Conservation (phyloP, 2,888 invertebrate genomes). For the Salticus scenicus region DNA sequence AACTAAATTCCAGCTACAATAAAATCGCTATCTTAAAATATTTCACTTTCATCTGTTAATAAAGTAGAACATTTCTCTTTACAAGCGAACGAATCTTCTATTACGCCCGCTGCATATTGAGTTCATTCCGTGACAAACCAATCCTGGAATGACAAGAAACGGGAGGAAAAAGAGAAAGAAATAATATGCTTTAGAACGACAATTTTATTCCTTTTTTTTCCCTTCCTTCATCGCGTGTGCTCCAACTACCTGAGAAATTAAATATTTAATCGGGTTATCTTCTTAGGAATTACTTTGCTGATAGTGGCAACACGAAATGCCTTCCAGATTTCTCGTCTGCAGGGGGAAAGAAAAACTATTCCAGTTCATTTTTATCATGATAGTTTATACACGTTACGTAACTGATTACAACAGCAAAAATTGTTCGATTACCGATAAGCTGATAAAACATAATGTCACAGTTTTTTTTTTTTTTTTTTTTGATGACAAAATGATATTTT, state of each 20-base stretch:
- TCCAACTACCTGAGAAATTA: background rate
- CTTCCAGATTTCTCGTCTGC: too few relatives aligned
- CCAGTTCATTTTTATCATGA: too few relatives aligned
- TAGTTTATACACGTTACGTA: too few relatives aligned
- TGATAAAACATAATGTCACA: too few relatives aligned
- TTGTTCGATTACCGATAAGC: too few relatives aligned
- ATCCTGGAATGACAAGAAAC: background rate
- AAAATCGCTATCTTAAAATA: too few relatives aligned
- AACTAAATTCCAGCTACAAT: too few relatives aligned
- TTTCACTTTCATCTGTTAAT: background rate
- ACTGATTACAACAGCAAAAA: too few relatives aligned
- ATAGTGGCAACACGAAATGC: background rate
- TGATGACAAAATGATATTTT: too few relatives aligned
- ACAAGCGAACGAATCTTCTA: background rate
- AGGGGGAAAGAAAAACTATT: too few relatives aligned
- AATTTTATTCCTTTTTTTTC: too few relatives aligned
- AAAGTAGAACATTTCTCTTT: background rate
- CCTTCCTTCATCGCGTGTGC: background rate
- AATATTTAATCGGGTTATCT: conserved; percentile 8
- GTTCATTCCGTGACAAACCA: conserved; percentile 5
- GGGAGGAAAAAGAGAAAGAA: background rate
- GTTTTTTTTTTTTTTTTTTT: too few relatives aligned
- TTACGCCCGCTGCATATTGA: background rate
- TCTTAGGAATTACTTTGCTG: background rate
- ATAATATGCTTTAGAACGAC: background rate